These are phyloP conservation scores for Lasaia peninsularis DNA, from an alignment of 1,140 invertebrate genomes.

Conservation along the genomic window DNA sequence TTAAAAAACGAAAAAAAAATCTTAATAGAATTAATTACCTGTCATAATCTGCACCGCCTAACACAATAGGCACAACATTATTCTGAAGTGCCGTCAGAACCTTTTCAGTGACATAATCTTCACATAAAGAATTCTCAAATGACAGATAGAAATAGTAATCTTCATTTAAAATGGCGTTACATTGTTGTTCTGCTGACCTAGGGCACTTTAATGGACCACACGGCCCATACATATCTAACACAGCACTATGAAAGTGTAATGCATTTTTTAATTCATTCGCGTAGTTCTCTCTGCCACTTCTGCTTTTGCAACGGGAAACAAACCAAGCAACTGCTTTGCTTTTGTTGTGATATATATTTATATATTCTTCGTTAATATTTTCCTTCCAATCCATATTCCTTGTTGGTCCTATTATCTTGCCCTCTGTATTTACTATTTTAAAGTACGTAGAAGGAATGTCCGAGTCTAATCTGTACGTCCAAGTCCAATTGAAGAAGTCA, in stretches of 20 bases:
- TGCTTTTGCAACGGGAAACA: slow-evolving; percentile 80
- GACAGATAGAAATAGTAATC: slow-evolving; percentile 83
- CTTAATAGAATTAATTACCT: too few species aligned
- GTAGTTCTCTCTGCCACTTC: slow-evolving; percentile 76
- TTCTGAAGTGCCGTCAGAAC: slow-evolving; percentile 73
- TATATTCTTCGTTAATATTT: slow-evolving; percentile 31
- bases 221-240: slow-evolving; percentile 83
- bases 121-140: slow-evolving; percentile 81
- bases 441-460: slow-evolving; percentile 62
- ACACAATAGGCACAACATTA: slow-evolving; percentile 42
- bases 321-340: slow-evolving; percentile 79
- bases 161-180: slow-evolving; percentile 59
- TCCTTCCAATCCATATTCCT: slow-evolving; percentile 44
- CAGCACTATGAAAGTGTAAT: slow-evolving; percentile 52
- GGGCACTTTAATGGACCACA: slow-evolving; percentile 74
- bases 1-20: too few species aligned
- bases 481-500: slow-evolving; percentile 80
- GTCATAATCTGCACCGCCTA: too few species aligned
- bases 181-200: slow-evolving; percentile 34
- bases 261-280: slow-evolving; percentile 77
- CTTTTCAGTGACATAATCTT: slow-evolving; percentile 83
- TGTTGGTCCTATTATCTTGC: slow-evolving; percentile 48
- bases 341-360: slow-evolving; percentile 47
- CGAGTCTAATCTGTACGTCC: slow-evolving; percentile 81
- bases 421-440: slow-evolving; percentile 39